phyloP scores from a whole-genome alignment of 2,797 vertebrate genomes.

The Anguilla megastoma region DNA sequence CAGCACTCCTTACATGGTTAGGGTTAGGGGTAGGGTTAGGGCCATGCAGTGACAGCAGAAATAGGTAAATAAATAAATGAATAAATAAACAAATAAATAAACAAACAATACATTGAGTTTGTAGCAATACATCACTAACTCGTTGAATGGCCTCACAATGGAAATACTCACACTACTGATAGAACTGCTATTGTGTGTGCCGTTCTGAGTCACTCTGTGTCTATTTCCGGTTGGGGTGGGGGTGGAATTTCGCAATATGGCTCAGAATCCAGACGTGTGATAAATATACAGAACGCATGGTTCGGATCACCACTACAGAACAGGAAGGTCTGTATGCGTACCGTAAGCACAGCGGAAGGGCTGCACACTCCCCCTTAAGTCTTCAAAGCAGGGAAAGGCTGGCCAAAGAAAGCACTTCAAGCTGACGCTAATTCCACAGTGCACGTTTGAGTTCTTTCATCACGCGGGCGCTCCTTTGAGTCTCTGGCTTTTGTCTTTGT shows the following conservation, averaged over 20 bases:
- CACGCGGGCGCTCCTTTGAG: constrained; percentile 36
- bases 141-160: neutral
- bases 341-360: neutral
- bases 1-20: too few relatives aligned
- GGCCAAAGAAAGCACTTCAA: constrained; percentile 11
- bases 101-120: neutral
- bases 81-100: too few relatives aligned
- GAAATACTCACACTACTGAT: neutral
- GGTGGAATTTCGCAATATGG: too few relatives aligned
- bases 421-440: neutral
- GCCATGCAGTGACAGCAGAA: too few relatives aligned
- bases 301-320: neutral
- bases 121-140: neutral
- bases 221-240: too few relatives aligned
- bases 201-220: too few relatives aligned
- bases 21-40: too few relatives aligned
- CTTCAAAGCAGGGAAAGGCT: neutral
- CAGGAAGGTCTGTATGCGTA: neutral
- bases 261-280: too few relatives aligned
- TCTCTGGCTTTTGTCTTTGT: constrained; percentile 43
- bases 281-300: neutral
- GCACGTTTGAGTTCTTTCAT: constrained; percentile 15
- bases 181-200: neutral
- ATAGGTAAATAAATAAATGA: too few relatives aligned
- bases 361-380: neutral